A percentile compares a stretch with the other conserved stretches of the same genome.
Evolutionary conservation across 2,888 invertebrate genomes (phyloP).

Genomic region (Lithophane leautieri): DNA sequence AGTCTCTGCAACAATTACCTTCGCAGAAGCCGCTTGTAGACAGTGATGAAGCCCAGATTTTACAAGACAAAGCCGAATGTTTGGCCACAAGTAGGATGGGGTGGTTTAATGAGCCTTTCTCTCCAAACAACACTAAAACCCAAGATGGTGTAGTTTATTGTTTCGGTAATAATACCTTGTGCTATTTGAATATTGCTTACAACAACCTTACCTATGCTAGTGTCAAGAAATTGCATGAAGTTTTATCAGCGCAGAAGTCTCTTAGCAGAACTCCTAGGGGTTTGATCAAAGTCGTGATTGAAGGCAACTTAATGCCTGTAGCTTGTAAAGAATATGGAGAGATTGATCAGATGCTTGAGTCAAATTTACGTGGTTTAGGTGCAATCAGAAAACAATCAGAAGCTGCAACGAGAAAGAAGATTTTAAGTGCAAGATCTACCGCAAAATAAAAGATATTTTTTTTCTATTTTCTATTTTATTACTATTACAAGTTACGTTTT

Average conservation of each 20-base stretch:
- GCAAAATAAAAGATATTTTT: not conserved
- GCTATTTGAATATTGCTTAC: slow-evolving; percentile 78
- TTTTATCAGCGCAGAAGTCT: slow-evolving; percentile 72
- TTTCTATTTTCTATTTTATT: too few relatives aligned
- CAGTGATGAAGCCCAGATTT: slow-evolving; percentile 16
- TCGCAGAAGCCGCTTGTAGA: not conserved
- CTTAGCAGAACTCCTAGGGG: slow-evolving; percentile 74
- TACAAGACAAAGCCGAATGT: slow-evolving; percentile 68
- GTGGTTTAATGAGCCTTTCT: slow-evolving; percentile 73
- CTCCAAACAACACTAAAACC: slow-evolving; percentile 58
- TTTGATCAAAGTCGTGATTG: slow-evolving; percentile 75
- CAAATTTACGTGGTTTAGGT: too few relatives aligned
- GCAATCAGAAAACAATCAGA: not conserved
- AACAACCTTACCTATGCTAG: slow-evolving; percentile 74
- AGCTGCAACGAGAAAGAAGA: not conserved
- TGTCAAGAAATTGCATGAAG: slow-evolving; percentile 71
- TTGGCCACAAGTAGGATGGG: slow-evolving; percentile 69
- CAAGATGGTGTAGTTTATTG: slow-evolving; percentile 68
- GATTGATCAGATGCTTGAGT: slow-evolving; percentile 67
- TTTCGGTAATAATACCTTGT: slow-evolving; percentile 75
- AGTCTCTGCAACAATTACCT: rapidly evolving
- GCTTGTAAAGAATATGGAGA: slow-evolving; percentile 69
- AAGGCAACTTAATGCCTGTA: slow-evolving; percentile 78
- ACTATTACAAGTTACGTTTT: too few relatives aligned
- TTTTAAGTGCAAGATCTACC: not conserved